Evolutionary conservation across 2,113 vertebrate genomes (phyloP).

Genomic region (Stigmatopora argus): DNA sequence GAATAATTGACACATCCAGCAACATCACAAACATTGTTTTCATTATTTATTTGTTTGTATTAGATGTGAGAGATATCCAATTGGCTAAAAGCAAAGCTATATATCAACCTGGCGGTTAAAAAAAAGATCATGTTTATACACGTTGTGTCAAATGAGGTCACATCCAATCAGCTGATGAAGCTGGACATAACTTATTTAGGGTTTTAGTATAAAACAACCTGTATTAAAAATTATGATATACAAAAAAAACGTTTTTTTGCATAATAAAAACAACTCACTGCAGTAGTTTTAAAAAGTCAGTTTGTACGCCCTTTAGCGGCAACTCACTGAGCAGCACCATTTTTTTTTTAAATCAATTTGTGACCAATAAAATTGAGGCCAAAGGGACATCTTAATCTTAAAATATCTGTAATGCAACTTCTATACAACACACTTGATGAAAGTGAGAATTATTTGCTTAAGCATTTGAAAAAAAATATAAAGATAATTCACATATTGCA

Average conservation of each 20-base stretch:
- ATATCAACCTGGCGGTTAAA: slow-evolving; percentile 34
- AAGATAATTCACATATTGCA: neutral
- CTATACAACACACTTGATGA: neutral
- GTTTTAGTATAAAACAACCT: neutral
- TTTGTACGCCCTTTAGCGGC: no score
- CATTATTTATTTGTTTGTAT: slow-evolving; percentile 60
- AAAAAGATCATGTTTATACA: slow-evolving; percentile 1
- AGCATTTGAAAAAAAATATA: neutral
- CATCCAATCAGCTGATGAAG: slow-evolving; percentile 36
- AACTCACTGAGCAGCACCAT: no score
- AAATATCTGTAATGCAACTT: no score
- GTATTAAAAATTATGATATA: no score
- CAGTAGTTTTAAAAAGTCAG: no score
- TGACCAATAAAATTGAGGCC: no score
- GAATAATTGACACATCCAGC: slow-evolving; percentile 31
- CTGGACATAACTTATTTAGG: neutral
- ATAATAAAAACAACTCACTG: no score
- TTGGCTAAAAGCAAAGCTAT: slow-evolving; percentile 13
- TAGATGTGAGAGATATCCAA: slow-evolving; percentile 35
- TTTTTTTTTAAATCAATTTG: no score
- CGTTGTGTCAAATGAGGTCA: neutral
- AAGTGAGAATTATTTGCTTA: neutral
- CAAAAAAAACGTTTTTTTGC: no score
- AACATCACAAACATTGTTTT: slow-evolving; percentile 41
- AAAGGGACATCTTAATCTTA: no score